A percentile compares a stretch with the other conserved stretches of the same genome.
These are phyloP conservation scores for Halcyon senegalensis DNA, from an alignment of 2,113 vertebrate species.

Conservation along the genomic window DNA sequence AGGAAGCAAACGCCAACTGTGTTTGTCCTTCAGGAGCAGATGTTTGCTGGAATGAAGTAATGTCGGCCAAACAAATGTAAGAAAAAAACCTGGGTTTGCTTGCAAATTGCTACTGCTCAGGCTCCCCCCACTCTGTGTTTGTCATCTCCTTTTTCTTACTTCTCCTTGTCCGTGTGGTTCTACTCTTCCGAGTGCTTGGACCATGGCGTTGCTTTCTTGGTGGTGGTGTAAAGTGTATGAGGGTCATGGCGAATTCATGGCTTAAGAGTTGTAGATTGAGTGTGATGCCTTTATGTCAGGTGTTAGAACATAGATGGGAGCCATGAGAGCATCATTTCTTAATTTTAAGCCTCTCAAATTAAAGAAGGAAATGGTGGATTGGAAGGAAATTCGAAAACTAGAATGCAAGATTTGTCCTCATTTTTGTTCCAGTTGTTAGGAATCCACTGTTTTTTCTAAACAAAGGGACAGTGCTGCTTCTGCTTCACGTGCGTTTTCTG, in stretches of 20 bases:
- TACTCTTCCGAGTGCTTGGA: not conserved
- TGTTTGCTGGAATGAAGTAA: not conserved
- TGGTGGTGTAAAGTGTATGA: not conserved
- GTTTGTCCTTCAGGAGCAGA: not conserved
- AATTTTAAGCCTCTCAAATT: no score
- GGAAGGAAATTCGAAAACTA: not conserved
- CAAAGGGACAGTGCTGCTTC: not conserved
- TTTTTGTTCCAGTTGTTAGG: not conserved
- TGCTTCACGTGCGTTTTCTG: not conserved
- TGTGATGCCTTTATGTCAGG: fast-evolving
- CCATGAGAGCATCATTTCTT: not conserved
- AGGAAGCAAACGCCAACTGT: not conserved
- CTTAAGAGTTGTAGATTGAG: not conserved
- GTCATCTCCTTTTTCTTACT: fast-evolving
- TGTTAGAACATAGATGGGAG: not conserved
- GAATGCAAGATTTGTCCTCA: not conserved
- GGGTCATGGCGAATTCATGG: not conserved
- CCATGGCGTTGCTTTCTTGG: not conserved
- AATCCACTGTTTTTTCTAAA: not conserved
- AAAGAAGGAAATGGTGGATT: not conserved
- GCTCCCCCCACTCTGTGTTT: not conserved
- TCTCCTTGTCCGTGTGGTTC: not conserved
- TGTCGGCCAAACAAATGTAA: not conserved
- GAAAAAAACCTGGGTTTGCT: not conserved
- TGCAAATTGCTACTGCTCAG: not conserved